Base-by-base conservation (phyloP, 2,113 vertebrate genomes). In the Nibea albiflora region DNA sequence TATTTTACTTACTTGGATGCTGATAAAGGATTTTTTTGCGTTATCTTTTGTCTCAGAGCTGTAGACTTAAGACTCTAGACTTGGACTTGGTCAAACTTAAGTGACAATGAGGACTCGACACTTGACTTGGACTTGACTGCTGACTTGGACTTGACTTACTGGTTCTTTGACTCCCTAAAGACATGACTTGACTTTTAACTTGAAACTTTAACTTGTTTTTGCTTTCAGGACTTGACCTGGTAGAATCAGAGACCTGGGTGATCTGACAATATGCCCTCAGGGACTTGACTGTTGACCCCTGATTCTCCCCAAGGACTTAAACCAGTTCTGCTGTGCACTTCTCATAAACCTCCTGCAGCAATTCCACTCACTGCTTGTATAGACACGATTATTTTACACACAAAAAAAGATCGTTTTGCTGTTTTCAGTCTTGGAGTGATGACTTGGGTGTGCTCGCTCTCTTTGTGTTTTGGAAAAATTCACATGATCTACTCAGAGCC, bases 21-120 rank as follows among this genome's bases (percentile, higher is more conserved):
- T 11, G 8, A 46, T 17, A 17, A 58, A 24, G 16, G 5, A 7
- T 16, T 22, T 49, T 20, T 46, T 65, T 42, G 11, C 3, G 10
- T 28, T 39, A 7, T 9, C 8, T n/a, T 49, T 15, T 52, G 5
- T 66, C 9, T 62, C 70, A 71, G 71, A 83, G 66, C 60, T 80
- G 67, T 68, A 60, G 71, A 83, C 85, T 66, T 53, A 4, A 61
- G 11, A 76, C 54, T 68, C 24, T 56, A 58, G 64, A 78, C 58
- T 26, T 16, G 49, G 15, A 54, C 73, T 49, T 57, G 46, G 4
- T 53, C 19, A 31, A 24, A 70, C 63, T 47, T 46, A 3, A 24
- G 12, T 31, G 11, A 24, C 12, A 31, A 20, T 46, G 14, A 62
- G 11, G 69, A 72, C 26, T 60, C 16, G 17, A n/a, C 17, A 62